Base-by-base conservation (phyloP, 2,113 vertebrate species). In the Eptesicus fuscus region DNA sequence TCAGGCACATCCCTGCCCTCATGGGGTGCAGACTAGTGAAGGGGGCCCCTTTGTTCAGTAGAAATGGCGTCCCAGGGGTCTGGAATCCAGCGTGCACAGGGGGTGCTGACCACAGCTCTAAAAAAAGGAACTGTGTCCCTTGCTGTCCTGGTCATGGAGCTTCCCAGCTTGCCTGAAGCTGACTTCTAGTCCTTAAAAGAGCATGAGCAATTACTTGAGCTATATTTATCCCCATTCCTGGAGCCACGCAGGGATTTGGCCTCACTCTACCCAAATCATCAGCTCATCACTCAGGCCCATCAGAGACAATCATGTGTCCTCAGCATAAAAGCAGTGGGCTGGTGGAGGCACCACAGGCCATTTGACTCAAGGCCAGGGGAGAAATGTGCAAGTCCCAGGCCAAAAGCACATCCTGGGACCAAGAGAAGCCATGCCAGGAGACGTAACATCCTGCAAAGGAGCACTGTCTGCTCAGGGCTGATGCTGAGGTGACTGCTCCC, bases 141-240 rank as follows among this genome's bases (percentile, higher is more conserved):
- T 85, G 90, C 74, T 96, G 73, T 97, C 96, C 83, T 94, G 89
- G 87, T 96, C 93, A 91, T 42, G n/a, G 96, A 96, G 88, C 94
- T 93, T 97, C 96, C 96, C 95, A 97, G 94, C 96, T 97, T 96
- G 95, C 95, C 94, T 17, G n/a, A 97, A 96, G 96, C 95, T 83
- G 80, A 92, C 77, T 96, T 98, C 96, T 82, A 96, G 96, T 95
- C 97, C 96, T 97, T 97, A 95, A 97, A 98, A 97, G 97, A 96
- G 61, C 95, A 97, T 84, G 83, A 96, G 88, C 97, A 95, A 97
- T 97, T 93, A 94, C 79, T 76, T 11, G 0, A 35, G 89, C 95
- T 97, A 97, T 96, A 97, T 97, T 97, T 97, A 97, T 97, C 96
- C 73, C 63, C 12, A 22, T 97, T 94, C 92, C 95, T 94, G 93